Evolutionary conservation across 2,113 vertebrate species (phyloP).

Genomic region (Madoqua kirkii): DNA sequence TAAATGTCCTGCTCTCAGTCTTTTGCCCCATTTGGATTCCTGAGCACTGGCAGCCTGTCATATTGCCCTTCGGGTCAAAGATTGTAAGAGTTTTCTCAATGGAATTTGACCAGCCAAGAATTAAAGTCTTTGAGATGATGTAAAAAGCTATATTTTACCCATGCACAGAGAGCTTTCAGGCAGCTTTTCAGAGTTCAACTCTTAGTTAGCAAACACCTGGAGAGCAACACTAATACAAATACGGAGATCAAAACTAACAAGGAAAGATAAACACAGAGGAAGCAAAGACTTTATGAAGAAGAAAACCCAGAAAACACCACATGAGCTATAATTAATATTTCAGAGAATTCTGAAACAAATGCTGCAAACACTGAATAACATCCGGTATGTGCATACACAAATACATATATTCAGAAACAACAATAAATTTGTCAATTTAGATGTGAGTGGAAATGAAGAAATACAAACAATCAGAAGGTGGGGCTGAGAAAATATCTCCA

Average conservation of each 20-base stretch:
- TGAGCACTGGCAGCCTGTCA: constrained; percentile 5
- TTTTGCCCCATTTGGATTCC: constrained; percentile 29
- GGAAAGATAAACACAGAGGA: background rate
- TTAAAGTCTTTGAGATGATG: background rate
- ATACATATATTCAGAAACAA: background rate
- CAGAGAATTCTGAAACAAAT: background rate
- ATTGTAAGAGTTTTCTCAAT: constrained; percentile 26
- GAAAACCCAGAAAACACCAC: background rate
- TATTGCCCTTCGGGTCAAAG: constrained; percentile 41
- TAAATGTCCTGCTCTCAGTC: background rate
- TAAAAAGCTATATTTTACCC: background rate
- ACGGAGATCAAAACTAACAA: constrained; percentile 1
- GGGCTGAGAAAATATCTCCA: background rate
- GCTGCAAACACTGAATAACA: background rate
- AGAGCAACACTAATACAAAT: background rate
- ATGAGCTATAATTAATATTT: background rate
- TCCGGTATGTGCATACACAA: background rate
- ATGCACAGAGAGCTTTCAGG: background rate
- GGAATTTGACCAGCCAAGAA: constrained; percentile 11
- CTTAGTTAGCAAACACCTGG: constrained; percentile 1
- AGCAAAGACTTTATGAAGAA: background rate
- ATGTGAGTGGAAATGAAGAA: background rate
- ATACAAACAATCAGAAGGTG: background rate
- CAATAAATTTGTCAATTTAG: background rate
- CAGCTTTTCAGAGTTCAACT: background rate